phyloP scores from a whole-genome alignment of 2,797 vertebrate genomes.

The Artibeus lituratus region DNA sequence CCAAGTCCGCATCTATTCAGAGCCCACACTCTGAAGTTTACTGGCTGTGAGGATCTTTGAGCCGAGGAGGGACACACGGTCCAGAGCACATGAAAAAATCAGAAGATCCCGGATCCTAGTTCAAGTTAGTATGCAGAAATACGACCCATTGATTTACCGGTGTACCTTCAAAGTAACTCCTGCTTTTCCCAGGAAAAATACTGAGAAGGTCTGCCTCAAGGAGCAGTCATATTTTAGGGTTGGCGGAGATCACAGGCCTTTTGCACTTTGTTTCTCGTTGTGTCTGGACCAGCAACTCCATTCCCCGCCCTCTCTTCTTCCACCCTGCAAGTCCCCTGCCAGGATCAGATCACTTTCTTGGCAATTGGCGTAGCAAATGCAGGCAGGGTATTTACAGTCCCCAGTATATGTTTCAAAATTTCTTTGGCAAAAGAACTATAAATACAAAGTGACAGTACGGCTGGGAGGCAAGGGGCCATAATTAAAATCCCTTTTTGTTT shows the following conservation, averaged over 20 bases:
- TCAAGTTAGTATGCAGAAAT: not conserved
- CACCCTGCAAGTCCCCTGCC: not conserved
- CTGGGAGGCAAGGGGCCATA: constrained; percentile 75
- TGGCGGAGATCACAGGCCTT: not conserved
- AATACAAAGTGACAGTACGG: constrained; percentile 5
- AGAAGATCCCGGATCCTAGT: not conserved
- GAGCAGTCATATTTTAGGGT: not conserved
- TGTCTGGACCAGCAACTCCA: constrained; percentile 29
- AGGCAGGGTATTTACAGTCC: constrained; percentile 62
- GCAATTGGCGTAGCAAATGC: constrained; percentile 68
- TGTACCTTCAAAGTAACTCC: not conserved
- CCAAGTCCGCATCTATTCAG: not conserved
- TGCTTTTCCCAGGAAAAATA: not conserved
- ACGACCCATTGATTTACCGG: not conserved
- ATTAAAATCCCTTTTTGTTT: constrained; percentile 80
- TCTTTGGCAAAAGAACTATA: constrained; percentile 56
- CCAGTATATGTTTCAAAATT: constrained; percentile 57
- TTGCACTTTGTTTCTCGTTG: constrained; percentile 13
- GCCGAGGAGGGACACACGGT: not conserved
- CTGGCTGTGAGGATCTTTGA: not conserved
- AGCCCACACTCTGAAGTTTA: not conserved
- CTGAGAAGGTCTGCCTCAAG: not conserved
- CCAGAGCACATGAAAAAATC: not conserved
- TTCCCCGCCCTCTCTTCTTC: constrained; percentile 1
- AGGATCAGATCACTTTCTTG: not conserved